Evolutionary conservation across 2,113 vertebrate species (phyloP), one percentile per base, ranked within the genome.

Genomic region (Pandion haliaetus): DNA sequence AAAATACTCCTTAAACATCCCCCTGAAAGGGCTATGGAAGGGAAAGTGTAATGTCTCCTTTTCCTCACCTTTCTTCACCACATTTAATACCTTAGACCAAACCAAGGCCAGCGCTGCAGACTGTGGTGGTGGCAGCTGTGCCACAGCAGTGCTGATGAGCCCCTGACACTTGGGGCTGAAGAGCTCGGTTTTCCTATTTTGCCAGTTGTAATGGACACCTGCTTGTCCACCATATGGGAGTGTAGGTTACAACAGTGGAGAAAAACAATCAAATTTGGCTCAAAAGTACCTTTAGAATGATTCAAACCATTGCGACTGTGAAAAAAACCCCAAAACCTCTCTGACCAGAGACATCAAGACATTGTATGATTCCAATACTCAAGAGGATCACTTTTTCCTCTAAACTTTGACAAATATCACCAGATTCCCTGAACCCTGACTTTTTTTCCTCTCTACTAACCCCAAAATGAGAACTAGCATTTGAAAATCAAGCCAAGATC

Each of bases 401-500:
- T 65, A 28, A 76, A 28, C 21, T 88, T 10, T 26, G 44, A 90
- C 47, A 81, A 82, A 2, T 14, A 88, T 13, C 45, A 81, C 58
- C 82, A 78, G 15, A 66, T 28, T 47, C 38, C 52, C 31, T 26
- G 28, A 32, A 42, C 14, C 13, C 20, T 36, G 28, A 32, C 67
- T 49, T 47, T 20, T 50, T 49, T 69, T 82, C 34, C 66, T 92
- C 86, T 84, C 50, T n/a, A 19, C 52, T 57, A 67, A 57, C 14
- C 45, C 77, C 61, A 63, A 45, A 72, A 85, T 14, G n/a, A 94
- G 90, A 95, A 74, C 47, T 6, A 24, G 28, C 2, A 3, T 57
- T 79, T 92, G 69, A 91, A 92, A 91, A 85, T 82, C 78, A 87
- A 87, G 91, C 81, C 86, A 76, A 73, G 80, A 84, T 76, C 95